Percentiles rank a stretch among this genome's conserved stretches.
These are phyloP conservation scores for Pseudococcus jackbeardsleyi DNA, from an alignment of 2,888 invertebrate species.

Conservation along the genomic window DNA sequence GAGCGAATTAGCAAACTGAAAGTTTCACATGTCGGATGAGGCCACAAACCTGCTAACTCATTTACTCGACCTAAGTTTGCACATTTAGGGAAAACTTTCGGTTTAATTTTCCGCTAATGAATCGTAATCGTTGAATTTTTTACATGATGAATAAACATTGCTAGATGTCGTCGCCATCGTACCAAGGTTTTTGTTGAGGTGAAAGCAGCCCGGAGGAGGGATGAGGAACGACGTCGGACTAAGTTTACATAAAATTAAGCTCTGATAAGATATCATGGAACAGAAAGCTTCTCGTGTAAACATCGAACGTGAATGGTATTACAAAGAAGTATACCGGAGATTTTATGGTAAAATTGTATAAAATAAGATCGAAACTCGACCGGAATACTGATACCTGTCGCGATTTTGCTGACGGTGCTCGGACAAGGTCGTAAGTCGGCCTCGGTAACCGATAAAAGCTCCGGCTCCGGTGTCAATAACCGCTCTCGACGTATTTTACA, in stretches of 20 bases:
- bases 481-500: not conserved
- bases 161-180: not conserved
- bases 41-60: too few species aligned
- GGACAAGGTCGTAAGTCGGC: constrained; percentile 28
- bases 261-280: not conserved
- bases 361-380: constrained; percentile 21
- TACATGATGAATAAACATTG: not conserved
- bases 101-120: constrained; percentile 46
- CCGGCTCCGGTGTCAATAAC: constrained; percentile 35
- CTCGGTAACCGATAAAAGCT: constrained; percentile 7
- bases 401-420: constrained; percentile 13
- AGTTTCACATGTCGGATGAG: too few species aligned
- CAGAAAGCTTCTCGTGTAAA: constrained; percentile 28
- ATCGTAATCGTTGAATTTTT: constrained; percentile 9
- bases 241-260: constrained; percentile 29
- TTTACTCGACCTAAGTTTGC: too few species aligned
- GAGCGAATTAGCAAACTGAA: too few species aligned
- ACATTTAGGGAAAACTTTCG: not conserved
- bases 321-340: not conserved
- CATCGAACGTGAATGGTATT: constrained; percentile 28
- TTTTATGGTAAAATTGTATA: constrained; percentile 20
- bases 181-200: not conserved
- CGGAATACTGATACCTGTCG: constrained; percentile 37
- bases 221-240: not conserved
- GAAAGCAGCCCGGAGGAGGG: not conserved